phyloP scores from a whole-genome alignment of 1,140 invertebrate genomes.

The Euura lappo region DNA sequence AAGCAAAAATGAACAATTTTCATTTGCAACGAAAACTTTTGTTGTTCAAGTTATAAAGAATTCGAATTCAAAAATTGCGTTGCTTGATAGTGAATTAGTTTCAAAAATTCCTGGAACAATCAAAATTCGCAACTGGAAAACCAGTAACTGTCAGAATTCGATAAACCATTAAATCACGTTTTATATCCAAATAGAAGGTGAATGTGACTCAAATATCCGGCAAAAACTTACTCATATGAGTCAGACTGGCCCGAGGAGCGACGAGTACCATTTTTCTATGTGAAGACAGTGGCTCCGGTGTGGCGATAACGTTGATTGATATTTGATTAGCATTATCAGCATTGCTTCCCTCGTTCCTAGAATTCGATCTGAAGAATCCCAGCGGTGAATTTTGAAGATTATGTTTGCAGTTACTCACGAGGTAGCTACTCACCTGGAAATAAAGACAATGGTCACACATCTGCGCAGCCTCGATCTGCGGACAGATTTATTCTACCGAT shows the following conservation, averaged over 20 bases:
- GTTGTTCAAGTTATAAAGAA: too few species aligned
- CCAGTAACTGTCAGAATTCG: too few species aligned
- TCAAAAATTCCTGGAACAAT: too few species aligned
- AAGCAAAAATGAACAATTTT: too few species aligned
- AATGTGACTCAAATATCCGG: background rate
- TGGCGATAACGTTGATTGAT: conserved; percentile 50
- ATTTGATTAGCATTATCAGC: conserved; percentile 40
- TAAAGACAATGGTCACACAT: background rate
- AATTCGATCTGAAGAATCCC: conserved; percentile 17
- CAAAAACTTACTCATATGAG: conserved; percentile 45
- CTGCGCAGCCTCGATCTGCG: background rate
- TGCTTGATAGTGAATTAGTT: too few species aligned
- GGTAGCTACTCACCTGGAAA: conserved; percentile 44
- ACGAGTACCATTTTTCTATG: conserved; percentile 48
- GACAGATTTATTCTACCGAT: background rate
- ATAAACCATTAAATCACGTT: too few species aligned
- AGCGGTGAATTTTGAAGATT: conserved; percentile 36
- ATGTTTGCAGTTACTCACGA: conserved; percentile 47
- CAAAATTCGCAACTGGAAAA: too few species aligned
- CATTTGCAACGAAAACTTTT: too few species aligned
- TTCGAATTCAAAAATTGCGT: too few species aligned
- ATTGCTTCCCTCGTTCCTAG: conserved; percentile 19
- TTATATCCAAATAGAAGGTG: too few species aligned
- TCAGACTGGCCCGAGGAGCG: conserved; percentile 38
- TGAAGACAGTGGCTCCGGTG: conserved; percentile 38